Conservation (phyloP, 2,113 vertebrate genomes). For the Ophiodon elongatus region DNA sequence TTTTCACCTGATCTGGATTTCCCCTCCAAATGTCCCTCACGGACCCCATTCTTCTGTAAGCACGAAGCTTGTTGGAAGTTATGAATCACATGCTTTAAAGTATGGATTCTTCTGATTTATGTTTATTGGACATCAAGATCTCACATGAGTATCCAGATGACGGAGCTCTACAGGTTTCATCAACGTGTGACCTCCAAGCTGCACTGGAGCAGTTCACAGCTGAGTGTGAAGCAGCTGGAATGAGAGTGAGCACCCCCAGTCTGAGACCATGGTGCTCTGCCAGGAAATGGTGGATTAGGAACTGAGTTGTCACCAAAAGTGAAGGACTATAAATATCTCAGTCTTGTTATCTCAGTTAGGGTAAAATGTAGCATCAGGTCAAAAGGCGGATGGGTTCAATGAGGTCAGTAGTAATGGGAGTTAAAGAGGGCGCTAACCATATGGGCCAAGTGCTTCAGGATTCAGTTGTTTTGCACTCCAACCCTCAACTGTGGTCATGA, state of each 20-base stretch:
- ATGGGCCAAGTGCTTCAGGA: background rate
- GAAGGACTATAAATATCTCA: background rate
- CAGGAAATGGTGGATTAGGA: background rate
- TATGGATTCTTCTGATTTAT: background rate
- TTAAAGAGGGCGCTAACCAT: no score
- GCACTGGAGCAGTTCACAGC: background rate
- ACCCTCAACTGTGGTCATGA: background rate
- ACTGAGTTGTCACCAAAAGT: background rate
- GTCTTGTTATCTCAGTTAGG: background rate
- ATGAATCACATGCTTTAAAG: background rate
- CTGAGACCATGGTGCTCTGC: background rate
- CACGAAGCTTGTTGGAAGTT: background rate
- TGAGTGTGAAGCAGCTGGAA: slow-evolving; percentile 13
- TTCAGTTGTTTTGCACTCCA: background rate
- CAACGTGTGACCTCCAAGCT: slow-evolving; percentile 3
- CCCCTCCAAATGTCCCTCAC: background rate
- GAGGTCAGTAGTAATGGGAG: background rate
- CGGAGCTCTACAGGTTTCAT: background rate
- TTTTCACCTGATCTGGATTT: slow-evolving; percentile 29
- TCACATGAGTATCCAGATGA: background rate
- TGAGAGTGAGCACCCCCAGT: background rate
- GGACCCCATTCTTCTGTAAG: background rate
- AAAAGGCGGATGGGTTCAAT: background rate
- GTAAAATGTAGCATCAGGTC: background rate
- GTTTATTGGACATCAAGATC: background rate